Conservation (phyloP, 2,113 vertebrate genomes). For the Otocyon megalotis region DNA sequence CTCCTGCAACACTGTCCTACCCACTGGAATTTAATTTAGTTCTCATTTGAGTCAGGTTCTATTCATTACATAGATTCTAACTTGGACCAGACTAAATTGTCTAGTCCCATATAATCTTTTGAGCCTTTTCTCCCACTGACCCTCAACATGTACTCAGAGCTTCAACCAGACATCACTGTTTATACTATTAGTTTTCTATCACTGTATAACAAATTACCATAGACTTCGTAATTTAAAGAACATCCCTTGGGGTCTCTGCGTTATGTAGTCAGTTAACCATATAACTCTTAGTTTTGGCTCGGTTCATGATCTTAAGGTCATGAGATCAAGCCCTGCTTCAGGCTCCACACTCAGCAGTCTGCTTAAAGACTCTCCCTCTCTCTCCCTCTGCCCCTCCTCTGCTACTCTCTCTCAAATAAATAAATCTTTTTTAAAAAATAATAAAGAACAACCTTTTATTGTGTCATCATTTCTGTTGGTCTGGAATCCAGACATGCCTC, state of each 20-base stretch:
- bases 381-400: not conserved
- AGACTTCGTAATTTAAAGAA: not conserved
- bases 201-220: not conserved
- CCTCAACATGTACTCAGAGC: not conserved
- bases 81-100: not conserved
- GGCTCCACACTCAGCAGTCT: not conserved
- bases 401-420: not conserved
- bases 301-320: not conserved
- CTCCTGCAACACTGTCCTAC: not conserved
- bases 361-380: not conserved
- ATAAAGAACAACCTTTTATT: not conserved
- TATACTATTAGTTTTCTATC: not conserved
- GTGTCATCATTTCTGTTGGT: not conserved
- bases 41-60: not conserved
- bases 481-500: not conserved
- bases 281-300: not conserved
- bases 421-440: not conserved
- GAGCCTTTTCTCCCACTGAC: not conserved
- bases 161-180: not conserved
- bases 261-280: not conserved
- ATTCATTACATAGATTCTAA: not conserved
- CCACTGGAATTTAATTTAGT: not conserved
- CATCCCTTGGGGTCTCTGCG: not conserved
- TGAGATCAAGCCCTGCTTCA: not conserved
- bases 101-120: not conserved